These are phyloP conservation scores for Channallabes apus DNA, from an alignment of 2,797 vertebrate species.

Conservation along the genomic window DNA sequence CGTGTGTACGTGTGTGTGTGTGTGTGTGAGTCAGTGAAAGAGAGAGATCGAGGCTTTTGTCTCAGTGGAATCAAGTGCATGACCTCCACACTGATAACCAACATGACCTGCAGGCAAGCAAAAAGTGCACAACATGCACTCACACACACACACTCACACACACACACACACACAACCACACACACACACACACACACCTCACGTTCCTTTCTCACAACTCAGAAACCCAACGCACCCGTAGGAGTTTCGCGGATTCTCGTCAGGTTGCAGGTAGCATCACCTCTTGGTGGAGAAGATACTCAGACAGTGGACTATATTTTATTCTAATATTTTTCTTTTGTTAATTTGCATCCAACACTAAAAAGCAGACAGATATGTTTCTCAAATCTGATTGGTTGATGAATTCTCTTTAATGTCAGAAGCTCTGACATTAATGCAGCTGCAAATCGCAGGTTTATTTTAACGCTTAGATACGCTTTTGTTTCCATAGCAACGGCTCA, in stretches of 20 bases:
- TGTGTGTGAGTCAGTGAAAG: background rate
- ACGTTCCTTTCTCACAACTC: background rate
- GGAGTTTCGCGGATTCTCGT: slow-evolving; percentile 23
- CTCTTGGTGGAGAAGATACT: background rate
- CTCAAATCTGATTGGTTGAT: background rate
- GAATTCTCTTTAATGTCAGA: background rate
- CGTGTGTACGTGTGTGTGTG: background rate
- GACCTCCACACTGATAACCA: slow-evolving; percentile 30
- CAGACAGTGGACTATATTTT: background rate
- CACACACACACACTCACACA: slow-evolving; percentile 36
- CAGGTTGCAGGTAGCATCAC: slow-evolving; percentile 26
- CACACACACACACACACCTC: slow-evolving; percentile 17
- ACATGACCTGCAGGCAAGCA: slow-evolving; percentile 15
- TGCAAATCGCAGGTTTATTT: background rate
- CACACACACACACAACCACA: slow-evolving; percentile 30
- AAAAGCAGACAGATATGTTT: background rate
- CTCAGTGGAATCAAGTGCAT: slow-evolving; percentile 24
- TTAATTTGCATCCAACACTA: background rate
- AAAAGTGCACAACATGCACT: background rate
- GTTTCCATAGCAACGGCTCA: background rate
- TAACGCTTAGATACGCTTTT: background rate
- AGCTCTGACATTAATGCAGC: background rate
- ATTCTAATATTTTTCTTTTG: no score
- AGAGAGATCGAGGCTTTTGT: slow-evolving; percentile 1
- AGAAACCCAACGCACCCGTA: slow-evolving; percentile 19